phyloP scores from a whole-genome alignment of 2,797 vertebrate genomes.

The Mallotus villosus region DNA sequence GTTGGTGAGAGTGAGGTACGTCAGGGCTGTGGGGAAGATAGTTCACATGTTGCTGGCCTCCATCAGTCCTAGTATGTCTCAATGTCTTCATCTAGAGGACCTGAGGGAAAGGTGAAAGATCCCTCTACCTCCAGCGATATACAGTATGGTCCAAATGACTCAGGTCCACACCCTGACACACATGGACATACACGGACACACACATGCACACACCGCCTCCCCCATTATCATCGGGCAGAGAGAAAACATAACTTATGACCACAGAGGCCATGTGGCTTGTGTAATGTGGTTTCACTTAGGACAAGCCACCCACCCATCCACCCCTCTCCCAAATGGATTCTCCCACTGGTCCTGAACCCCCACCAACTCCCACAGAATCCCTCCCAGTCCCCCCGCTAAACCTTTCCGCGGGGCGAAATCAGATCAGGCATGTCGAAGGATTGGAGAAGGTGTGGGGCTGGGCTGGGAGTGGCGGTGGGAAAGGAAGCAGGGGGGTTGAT shows the following conservation, averaged over 20 bases:
- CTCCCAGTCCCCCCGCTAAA: conserved; percentile 3
- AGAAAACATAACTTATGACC: conserved; percentile 24
- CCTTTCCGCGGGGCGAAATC: conserved; percentile 38
- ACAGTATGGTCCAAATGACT: not conserved
- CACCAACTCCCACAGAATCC: not conserved
- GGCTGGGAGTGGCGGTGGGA: conserved; percentile 11
- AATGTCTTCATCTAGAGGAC: conserved; percentile 32
- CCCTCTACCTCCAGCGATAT: not conserved
- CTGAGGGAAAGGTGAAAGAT: not conserved
- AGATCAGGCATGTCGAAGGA: conserved; percentile 19
- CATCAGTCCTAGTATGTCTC: conserved; percentile 34
- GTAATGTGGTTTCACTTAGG: conserved; percentile 37
- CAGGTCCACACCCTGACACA: conserved; percentile 8
- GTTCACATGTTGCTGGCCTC: conserved; percentile 33
- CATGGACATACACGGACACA: not conserved
- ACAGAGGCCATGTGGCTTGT: conserved; percentile 24
- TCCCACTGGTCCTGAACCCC: not conserved
- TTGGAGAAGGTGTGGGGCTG: conserved; percentile 20
- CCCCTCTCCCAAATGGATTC: not conserved
- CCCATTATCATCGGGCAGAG: not conserved
- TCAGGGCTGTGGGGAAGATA: conserved; percentile 32
- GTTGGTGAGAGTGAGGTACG: conserved; percentile 34
- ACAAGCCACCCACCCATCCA: not conserved
- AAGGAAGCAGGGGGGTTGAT: conserved; percentile 14
- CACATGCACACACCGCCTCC: not conserved